Evolutionary conservation across 1,140 invertebrate species (phyloP), one percentile per base, ranked within the genome.

Genomic region (Octopus bimaculoides): DNA sequence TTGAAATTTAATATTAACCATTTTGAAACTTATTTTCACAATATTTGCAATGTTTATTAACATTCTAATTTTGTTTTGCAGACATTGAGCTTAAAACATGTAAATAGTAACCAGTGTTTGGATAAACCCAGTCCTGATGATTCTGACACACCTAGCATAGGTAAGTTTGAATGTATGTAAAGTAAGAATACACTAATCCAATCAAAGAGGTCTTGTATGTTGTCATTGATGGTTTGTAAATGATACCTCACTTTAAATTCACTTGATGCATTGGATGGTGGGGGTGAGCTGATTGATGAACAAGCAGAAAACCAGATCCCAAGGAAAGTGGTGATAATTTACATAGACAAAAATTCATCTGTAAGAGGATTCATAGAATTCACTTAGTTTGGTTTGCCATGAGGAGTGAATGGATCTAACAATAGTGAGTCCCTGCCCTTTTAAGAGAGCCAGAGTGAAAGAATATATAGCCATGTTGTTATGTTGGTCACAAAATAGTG

Each of bases 81-180:
- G 88, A 86, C 82, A 14, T 83, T 83, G 54, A 81, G 84, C 75
- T 56, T 89, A 12, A 85, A 84, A 54, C 88, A 89, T 83, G 82
- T 86, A 0, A 87, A 89, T 80, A 88, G 87, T 79, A 88, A 89
- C 77, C 85, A 87, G 81, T 89, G 89, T 84, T 82, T 89, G 56
- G 88, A 87, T 75, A 87, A 84, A 77, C 79, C 87, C 4, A 61
- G 73, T 20, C 83, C 84, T 12, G 77, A 83, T 20, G 87, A 89
- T 71, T 84, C 84, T 78, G 88, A 88, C 80, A 80, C 84, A 26
- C 88, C 88, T 9, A 83, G 84, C 56, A 84, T 89, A 81, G 86
- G 88, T 89, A 14, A 75, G 74, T 75, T 41, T 52, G 9, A 52
- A 9, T 26, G 10, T 14, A 75, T 41, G 8, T 20, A 52, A 20